Conservation (phyloP, 1,140 invertebrate genomes). For the Calephelis virginiensis region DNA sequence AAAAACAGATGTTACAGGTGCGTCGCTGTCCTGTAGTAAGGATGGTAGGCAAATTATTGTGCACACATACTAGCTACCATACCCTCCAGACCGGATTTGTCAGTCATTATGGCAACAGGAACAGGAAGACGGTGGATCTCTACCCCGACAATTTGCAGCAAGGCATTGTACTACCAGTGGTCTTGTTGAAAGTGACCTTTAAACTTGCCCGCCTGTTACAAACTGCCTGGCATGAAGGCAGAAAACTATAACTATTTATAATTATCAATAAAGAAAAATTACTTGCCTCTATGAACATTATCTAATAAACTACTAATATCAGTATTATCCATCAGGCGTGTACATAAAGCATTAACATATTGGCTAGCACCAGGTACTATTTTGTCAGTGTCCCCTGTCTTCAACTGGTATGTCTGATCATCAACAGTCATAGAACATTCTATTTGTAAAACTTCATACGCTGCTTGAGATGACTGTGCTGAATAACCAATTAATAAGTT, state of each 20-base stretch:
- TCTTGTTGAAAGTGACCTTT: too few relatives aligned
- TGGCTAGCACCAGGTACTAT: conserved; percentile 54
- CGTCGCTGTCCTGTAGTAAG: too few relatives aligned
- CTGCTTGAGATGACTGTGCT: conserved; percentile 52
- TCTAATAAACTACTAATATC: conserved; percentile 59
- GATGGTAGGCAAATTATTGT: too few relatives aligned
- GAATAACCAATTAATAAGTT: conserved; percentile 57
- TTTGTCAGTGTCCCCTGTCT: conserved; percentile 50
- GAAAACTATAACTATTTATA: conserved; percentile 19
- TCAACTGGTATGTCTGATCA: conserved; percentile 53
- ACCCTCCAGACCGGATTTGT: too few relatives aligned
- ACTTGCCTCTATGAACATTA: conserved; percentile 58
- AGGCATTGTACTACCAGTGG: too few relatives aligned
- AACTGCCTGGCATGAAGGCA: too few relatives aligned
- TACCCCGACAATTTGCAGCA: too few relatives aligned
- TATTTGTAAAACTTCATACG: conserved; percentile 62
- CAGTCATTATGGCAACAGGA: too few relatives aligned
- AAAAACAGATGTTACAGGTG: too few relatives aligned
- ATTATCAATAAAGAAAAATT: not conserved
- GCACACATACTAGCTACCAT: too few relatives aligned
- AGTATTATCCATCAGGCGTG: conserved; percentile 45
- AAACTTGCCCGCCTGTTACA: too few relatives aligned
- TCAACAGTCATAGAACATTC: conserved; percentile 58
- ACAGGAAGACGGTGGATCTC: too few relatives aligned
- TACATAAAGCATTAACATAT: conserved; percentile 59